These are phyloP conservation scores for Thelaira solivaga DNA, from an alignment of 2,888 invertebrate species.

Conservation along the genomic window DNA sequence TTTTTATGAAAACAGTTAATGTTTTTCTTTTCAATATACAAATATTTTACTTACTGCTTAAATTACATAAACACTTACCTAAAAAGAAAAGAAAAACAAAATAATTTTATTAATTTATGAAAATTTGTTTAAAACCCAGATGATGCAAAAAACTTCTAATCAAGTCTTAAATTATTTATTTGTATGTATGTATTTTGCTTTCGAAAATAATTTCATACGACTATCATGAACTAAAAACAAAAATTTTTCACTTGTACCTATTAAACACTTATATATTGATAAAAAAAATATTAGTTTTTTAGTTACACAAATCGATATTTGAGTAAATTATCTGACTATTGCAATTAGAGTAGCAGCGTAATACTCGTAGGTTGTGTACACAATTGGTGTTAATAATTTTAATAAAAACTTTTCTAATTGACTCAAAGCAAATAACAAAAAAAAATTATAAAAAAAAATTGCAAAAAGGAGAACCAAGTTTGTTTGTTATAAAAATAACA, in stretches of 20 bases:
- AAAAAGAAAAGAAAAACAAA: constrained; percentile 6
- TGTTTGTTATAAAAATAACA: constrained; percentile 56
- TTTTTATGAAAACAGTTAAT: too few species aligned
- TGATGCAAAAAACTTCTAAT: too few species aligned
- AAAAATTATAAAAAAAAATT: not conserved
- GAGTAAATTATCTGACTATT: not conserved
- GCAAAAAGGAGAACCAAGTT: constrained; percentile 2
- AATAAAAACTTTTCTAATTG: not conserved
- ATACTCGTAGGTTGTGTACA: not conserved
- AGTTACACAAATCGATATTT: too few species aligned
- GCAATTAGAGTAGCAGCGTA: not conserved
- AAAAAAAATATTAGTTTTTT: too few species aligned
- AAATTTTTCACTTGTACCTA: too few species aligned
- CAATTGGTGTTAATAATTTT: constrained; percentile 16
- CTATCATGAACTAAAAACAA: too few species aligned
- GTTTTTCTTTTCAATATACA: too few species aligned
- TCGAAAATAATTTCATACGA: too few species aligned
- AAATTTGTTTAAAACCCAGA: not conserved
- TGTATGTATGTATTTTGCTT: too few species aligned
- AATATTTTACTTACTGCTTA: constrained; percentile 1
- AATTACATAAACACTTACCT: constrained; percentile 13
- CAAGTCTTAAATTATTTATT: too few species aligned
- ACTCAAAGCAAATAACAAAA: not conserved
- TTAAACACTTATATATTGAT: too few species aligned
- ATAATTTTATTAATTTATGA: not conserved